phyloP scores from a whole-genome alignment of 1,140 invertebrate species.

The Dinothrombium tinctorium region DNA sequence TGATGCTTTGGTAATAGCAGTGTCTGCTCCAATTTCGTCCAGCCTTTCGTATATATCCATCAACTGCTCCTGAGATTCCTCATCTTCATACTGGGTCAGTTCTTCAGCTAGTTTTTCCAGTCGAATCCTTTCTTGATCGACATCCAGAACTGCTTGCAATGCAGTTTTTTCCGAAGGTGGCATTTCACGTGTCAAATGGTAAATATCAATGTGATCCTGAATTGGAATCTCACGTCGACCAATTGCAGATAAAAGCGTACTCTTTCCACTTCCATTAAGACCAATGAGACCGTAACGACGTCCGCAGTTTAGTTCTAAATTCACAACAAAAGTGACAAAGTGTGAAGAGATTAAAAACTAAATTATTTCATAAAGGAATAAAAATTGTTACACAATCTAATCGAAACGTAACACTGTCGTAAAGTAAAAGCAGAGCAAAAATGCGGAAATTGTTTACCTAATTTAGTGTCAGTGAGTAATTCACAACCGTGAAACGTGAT shows the following conservation, averaged over 20 bases:
- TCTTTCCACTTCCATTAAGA: constrained; percentile 89
- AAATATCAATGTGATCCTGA: constrained; percentile 91
- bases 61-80: constrained; percentile 78
- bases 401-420: background rate
- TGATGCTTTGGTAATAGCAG: constrained; percentile 75
- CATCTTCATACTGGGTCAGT: constrained; percentile 59
- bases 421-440: background rate
- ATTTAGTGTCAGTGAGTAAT: constrained; percentile 74
- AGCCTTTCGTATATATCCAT: constrained; percentile 94
- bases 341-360: background rate
- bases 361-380: background rate
- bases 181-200: constrained; percentile 87
- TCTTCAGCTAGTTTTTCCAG: constrained; percentile 82
- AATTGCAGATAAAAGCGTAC: constrained; percentile 67
- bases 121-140: constrained; percentile 73
- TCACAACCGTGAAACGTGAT: constrained; percentile 95
- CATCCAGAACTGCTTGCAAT: constrained; percentile 89
- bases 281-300: constrained; percentile 88
- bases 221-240: constrained; percentile 86
- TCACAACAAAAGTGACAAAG: background rate
- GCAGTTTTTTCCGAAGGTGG: constrained; percentile 71
- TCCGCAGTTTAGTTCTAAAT: constrained; percentile 72
- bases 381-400: background rate
- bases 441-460: constrained; percentile 76
- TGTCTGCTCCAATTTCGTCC: constrained; percentile 86